Base-by-base conservation (phyloP, 2,113 vertebrate genomes). In the Microtus pennsylvanicus region DNA sequence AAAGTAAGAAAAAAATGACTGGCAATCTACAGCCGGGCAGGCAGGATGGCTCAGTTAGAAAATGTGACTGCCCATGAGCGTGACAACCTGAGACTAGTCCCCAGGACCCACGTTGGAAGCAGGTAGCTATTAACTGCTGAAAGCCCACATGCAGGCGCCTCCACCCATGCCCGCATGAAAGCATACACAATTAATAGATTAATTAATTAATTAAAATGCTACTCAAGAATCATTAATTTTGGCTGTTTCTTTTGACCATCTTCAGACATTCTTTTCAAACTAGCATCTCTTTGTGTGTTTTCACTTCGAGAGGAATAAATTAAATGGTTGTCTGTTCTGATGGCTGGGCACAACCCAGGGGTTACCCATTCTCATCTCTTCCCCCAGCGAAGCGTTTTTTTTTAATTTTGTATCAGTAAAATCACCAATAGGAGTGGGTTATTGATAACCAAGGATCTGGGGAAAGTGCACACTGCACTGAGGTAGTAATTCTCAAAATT, bases 1-100 rank as follows among this genome's bases (percentile, higher is more conserved):
- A 90, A 93, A n/a, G 78, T 78, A 94, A 89, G 21, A 93, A 38
- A 58, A 88, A 82, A 93, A 63, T 91, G 70, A 92, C 96, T 63
- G 95, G 81, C 75, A 47, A 86, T 65, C 55, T 90, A 47, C 17
- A 35, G 4, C 47, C n/a, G 83, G 83, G 83, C 28, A 86, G 42
- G 63, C 38, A 67, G 33, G 17, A 86, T 22, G 61, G 63, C 3
- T 85, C 38, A 33, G 61, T 7, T 2, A 6, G 10, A 35, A 47
- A 67, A 86, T 33, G 38, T 21, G 9, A 3, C 67, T 86, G 38
- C 42, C 42, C 4, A 1, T 8, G 65, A 67, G 8, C 38, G 9
- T 45, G 26, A 21, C 61, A 67, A 67, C 61, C 82, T 86, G 61
- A 30, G 42, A 16, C 30, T 86, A 28, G 33, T 86, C 42, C 63